Conservation (phyloP, 2,113 vertebrate genomes). For the Atractosteus spatula region DNA sequence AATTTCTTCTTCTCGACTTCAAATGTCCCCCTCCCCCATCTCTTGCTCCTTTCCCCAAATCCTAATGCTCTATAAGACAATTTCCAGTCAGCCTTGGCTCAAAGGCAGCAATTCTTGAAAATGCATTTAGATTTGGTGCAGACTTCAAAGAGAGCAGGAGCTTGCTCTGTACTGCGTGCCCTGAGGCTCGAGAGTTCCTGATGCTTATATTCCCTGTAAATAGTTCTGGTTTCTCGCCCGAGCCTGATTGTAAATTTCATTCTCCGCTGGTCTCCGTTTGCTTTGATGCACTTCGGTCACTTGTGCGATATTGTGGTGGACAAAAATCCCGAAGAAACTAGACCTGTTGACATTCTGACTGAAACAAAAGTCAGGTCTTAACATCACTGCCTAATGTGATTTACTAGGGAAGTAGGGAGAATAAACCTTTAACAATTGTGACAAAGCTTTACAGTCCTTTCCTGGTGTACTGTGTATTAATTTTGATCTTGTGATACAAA, state of each 20-base stretch:
- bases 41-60: slow-evolving; percentile 32
- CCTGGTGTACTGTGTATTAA: too few species aligned
- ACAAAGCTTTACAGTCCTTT: too few species aligned
- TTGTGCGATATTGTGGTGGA: slow-evolving; percentile 40
- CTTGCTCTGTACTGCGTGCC: slow-evolving; percentile 69
- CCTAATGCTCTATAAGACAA: slow-evolving; percentile 55
- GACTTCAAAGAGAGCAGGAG: slow-evolving; percentile 70
- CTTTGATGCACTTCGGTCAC: slow-evolving; percentile 41
- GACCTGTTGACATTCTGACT: slow-evolving; percentile 41
- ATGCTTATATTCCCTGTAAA: slow-evolving; percentile 64
- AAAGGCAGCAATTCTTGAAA: slow-evolving; percentile 63
- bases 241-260: slow-evolving; percentile 48
- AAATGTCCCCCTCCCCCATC: slow-evolving; percentile 13
- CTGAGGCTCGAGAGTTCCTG: slow-evolving; percentile 59
- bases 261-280: slow-evolving; percentile 27
- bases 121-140: slow-evolving; percentile 67
- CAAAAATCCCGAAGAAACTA: slow-evolving; percentile 55
- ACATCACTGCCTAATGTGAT: too few species aligned
- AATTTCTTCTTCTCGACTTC: slow-evolving; percentile 54
- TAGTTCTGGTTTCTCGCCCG: slow-evolving; percentile 59
- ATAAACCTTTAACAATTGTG: too few species aligned
- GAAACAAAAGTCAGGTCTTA: too few species aligned
- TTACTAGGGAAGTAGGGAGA: too few species aligned
- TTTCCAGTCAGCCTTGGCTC: slow-evolving; percentile 68
- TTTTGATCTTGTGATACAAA: too few species aligned